Evolutionary conservation across 1,140 invertebrate genomes (phyloP), one percentile per base, ranked within the genome.

Genomic region (Euwallacea fornicatus): DNA sequence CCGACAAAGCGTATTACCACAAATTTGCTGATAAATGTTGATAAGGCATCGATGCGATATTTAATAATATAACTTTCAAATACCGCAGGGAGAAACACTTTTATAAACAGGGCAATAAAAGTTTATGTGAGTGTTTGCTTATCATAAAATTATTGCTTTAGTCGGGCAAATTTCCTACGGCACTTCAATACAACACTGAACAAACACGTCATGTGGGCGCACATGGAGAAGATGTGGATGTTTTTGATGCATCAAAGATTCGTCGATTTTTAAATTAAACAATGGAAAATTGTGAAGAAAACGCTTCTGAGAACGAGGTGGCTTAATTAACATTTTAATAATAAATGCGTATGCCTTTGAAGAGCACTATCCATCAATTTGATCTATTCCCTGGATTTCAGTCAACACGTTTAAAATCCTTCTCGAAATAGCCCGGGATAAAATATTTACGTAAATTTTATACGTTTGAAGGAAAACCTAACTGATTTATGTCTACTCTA

Each of bases 91-190:
- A 69, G 15, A 69, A 66, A 65, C 63, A 62, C 59, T 69, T 69
- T 55, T 69, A 69, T 62, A 69, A 69, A 63, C 67, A 69, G 46
- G 56, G 67, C 67, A 69, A 69, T 69, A 69, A 69, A 69, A 69
- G 8, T 69, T 69, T 69, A 68, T 69, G 41, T 59, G 54, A 59
- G 42, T 67, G 66, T 68, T 68, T 68, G 58, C 66, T 60, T 68
- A 68, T 68, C 55, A 46, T 68, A 68, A 68, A 68, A 60, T 50
- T 60, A 60, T 60, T 50, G 56, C 44, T 47, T 60, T 68, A 47
- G 44, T 60, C 11, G 42, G 53, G 64, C 53, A 46, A 63, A 63
- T 63, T 47, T 59, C 41, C 10, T 59, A 41, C 7, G 7, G 13
- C 46, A 50, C 46, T 13, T 50, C 46, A 13, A 50, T 33, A 33